These are phyloP conservation scores for Clarias laeviceps DNA, from an alignment of 2,797 vertebrate species.

Conservation along the genomic window DNA sequence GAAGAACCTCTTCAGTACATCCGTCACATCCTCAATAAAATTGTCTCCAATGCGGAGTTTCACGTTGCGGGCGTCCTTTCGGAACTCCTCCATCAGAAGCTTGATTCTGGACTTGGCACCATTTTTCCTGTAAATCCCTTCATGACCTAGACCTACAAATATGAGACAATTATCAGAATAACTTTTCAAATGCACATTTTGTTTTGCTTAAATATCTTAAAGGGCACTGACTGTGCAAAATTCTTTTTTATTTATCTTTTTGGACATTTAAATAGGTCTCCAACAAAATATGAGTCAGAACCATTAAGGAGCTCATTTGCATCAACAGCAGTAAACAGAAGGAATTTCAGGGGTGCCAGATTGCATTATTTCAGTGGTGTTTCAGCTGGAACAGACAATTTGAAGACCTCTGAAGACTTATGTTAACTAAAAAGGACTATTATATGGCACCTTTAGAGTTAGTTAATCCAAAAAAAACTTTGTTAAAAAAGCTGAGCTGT, in stretches of 20 bases:
- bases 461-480: background rate
- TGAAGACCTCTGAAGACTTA: no score
- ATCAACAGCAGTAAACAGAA: no score
- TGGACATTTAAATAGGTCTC: no score
- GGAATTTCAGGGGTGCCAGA: no score
- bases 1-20: slow-evolving; percentile 96
- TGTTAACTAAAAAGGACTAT: no score
- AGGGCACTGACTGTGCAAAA: no score
- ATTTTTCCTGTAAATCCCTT: slow-evolving; percentile 96
- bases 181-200: background rate
- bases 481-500: background rate
- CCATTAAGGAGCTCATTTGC: no score
- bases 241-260: no score
- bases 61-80: slow-evolving; percentile 90
- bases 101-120: slow-evolving; percentile 93
- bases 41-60: slow-evolving; percentile 92
- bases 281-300: no score
- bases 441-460: background rate
- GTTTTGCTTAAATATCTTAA: background rate
- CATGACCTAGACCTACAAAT: slow-evolving; percentile 84
- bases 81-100: slow-evolving; percentile 92
- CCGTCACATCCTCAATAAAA: slow-evolving; percentile 96
- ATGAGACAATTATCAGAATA: background rate
- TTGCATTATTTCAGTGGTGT: no score
- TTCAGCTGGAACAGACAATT: no score